A percentile compares a stretch with the other conserved stretches of the same genome.
phyloP scores from a whole-genome alignment of 92 coral and sea anemone genomes.

The Palythoa grandis region DNA sequence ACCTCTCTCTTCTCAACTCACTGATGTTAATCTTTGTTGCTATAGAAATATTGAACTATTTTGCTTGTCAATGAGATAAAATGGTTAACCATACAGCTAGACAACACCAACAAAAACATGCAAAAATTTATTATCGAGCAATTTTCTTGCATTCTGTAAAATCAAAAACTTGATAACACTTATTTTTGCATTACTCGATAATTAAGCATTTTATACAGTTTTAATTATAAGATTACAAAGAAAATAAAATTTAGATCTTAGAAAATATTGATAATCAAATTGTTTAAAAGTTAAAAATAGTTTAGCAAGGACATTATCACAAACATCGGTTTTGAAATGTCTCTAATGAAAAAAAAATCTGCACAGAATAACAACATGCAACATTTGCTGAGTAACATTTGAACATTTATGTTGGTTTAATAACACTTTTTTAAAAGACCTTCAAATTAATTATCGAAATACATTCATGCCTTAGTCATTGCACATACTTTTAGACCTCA shows the following conservation, averaged over 20 bases:
- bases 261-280: slow-evolving; percentile 19
- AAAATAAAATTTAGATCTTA: slow-evolving; percentile 7
- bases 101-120: no score
- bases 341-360: slow-evolving; percentile 21
- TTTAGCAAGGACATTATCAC: not conserved
- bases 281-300: slow-evolving; percentile 34
- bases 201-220: not conserved
- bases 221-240: not conserved
- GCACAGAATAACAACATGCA: not conserved
- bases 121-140: no score
- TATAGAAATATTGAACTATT: no score
- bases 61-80: no score
- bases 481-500: not conserved
- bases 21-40: no score
- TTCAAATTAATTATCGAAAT: not conserved
- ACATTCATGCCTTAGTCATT: not conserved
- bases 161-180: not conserved
- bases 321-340: not conserved
- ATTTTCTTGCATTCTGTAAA: no score
- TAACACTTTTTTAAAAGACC: not conserved
- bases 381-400: not conserved
- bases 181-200: no score
- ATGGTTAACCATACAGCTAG: no score
- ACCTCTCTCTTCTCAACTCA: no score
- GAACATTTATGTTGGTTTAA: not conserved